These are phyloP conservation scores for Danio rerio DNA, from an alignment of 2,113 vertebrate genomes.

Conservation along the genomic window GRCz12tu NC_133179.1:7248501-7249000, in stretches of 20 bases:
- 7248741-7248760: neutral
- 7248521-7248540: no score
- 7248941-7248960: constrained; percentile 61
- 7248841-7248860: constrained; percentile 16
- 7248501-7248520: no score
- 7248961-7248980: constrained; percentile 63
- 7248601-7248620: no score
- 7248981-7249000: constrained; percentile 72
- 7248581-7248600: no score
- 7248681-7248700: neutral
- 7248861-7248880: constrained; percentile 35
- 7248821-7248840: constrained; percentile 20
- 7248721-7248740: no score
- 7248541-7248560: no score
- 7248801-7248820: neutral
- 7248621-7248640: no score
- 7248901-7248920: constrained; percentile 34
- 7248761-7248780: constrained; percentile 3
- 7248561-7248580: no score
- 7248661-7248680: no score
- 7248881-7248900: constrained; percentile 4
- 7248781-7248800: constrained; percentile 12
- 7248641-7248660: no score
- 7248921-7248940: constrained; percentile 38
- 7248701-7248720: neutral